phyloP scores from a whole-genome alignment of 2,113 vertebrate species.

The Sinocyclocheilus maitianheensis region DNA sequence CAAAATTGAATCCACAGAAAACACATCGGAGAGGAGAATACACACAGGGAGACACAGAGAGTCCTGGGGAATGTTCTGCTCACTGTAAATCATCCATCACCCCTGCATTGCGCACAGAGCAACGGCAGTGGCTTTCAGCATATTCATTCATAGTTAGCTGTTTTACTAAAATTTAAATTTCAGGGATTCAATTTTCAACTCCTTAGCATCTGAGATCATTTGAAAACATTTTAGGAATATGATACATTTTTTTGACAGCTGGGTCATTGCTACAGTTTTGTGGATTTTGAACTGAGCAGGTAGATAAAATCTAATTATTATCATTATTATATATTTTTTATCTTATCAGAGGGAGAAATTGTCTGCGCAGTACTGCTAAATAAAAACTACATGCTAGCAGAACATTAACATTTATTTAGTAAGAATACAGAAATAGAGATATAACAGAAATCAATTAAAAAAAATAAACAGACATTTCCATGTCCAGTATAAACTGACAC shows the following conservation, averaged over 20 bases:
- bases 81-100: conserved; percentile 1
- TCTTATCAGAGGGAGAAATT: too few relatives aligned
- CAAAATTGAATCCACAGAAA: background rate
- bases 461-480: too few relatives aligned
- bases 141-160: background rate
- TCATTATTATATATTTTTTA: too few relatives aligned
- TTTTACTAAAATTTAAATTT: background rate
- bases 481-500: too few relatives aligned
- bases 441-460: too few relatives aligned
- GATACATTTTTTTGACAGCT: background rate
- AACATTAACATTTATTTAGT: too few relatives aligned
- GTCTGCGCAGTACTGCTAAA: too few relatives aligned
- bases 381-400: too few relatives aligned
- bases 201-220: background rate
- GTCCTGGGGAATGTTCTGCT: conserved; percentile 1
- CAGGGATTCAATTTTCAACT: background rate
- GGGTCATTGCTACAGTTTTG: background rate
- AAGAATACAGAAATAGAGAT: too few relatives aligned
- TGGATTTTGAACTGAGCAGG: background rate
- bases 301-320: background rate
- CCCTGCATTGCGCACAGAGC: background rate
- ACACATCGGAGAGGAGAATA: background rate
- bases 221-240: background rate
- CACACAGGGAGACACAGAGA: background rate
- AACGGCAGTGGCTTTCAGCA: background rate